These are phyloP conservation scores for Drosophila paramelanica DNA, from an alignment of 2,888 invertebrate genomes.

Conservation along the genomic window DNA sequence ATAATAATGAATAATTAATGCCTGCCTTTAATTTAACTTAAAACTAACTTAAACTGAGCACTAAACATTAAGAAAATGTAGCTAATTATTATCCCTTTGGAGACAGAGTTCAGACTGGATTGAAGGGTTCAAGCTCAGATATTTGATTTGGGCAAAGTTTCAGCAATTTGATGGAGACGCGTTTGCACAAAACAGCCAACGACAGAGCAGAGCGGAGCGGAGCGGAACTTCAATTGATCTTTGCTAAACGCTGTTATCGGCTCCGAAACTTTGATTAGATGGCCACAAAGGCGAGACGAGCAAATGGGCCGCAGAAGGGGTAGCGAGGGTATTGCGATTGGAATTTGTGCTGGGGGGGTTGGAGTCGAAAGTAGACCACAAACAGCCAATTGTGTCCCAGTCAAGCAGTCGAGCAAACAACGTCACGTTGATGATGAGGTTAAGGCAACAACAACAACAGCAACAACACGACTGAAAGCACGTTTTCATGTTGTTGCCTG, in stretches of 20 bases:
- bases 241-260: slow-evolving; percentile 17
- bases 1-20: no score
- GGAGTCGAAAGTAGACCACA: slow-evolving; percentile 3
- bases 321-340: not conserved
- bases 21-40: not conserved
- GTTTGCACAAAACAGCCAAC: not conserved
- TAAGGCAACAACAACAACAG: slow-evolving; percentile 2
- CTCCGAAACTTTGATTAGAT: slow-evolving; percentile 39
- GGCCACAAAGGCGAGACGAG: slow-evolving; percentile 21
- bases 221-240: slow-evolving; percentile 34
- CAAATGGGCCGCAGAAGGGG: not conserved
- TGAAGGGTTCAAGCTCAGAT: not conserved
- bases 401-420: slow-evolving; percentile 45
- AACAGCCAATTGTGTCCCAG: slow-evolving; percentile 41
- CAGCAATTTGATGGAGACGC: not conserved
- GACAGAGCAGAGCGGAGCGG: no score
- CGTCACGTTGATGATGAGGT: slow-evolving; percentile 16
- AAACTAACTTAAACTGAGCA: not conserved
- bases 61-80: no score
- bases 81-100: not conserved
- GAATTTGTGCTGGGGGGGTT: not conserved
- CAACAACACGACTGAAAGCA: slow-evolving; percentile 11
- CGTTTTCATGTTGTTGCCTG: slow-evolving; percentile 25
- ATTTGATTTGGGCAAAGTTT: not conserved
- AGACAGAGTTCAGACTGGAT: not conserved